These are phyloP conservation scores for Melolontha melolontha DNA, from an alignment of 2,888 invertebrate species.

Conservation along the genomic window DNA sequence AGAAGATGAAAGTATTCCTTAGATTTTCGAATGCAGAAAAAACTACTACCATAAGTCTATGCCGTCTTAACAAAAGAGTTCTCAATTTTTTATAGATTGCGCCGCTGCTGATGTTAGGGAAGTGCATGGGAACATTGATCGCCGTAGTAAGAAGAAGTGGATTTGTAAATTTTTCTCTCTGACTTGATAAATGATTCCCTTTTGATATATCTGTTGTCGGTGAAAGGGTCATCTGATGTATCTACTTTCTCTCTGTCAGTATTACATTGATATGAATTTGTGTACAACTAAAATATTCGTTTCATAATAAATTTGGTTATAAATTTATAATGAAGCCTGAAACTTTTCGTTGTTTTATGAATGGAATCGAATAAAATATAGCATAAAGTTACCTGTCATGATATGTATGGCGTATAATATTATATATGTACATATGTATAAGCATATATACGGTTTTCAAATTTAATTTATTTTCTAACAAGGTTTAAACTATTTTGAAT, in stretches of 20 bases:
- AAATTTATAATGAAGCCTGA: background rate
- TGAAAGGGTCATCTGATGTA: constrained; percentile 30
- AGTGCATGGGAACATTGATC: constrained; percentile 35
- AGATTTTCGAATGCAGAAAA: constrained; percentile 23
- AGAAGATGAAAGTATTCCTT: constrained; percentile 39
- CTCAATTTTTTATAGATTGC: constrained; percentile 33
- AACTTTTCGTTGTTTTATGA: background rate
- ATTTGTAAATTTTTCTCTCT: constrained; percentile 40
- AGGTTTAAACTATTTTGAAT: no score
- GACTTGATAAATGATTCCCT: constrained; percentile 38
- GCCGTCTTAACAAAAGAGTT: constrained; percentile 37
- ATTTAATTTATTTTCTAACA: no score
- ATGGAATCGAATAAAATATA: background rate
- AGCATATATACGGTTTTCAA: no score
- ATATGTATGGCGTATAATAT: background rate
- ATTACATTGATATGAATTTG: constrained; percentile 17
- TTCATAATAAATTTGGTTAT: constrained; percentile 3
- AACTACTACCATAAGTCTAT: constrained; percentile 36
- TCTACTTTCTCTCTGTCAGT: constrained; percentile 12
- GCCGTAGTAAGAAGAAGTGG: constrained; percentile 21
- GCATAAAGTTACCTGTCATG: background rate
- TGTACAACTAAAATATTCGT: background rate
- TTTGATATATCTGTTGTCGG: constrained; percentile 38
- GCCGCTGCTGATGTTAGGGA: constrained; percentile 10
- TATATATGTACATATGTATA: no score